Conservation (phyloP, 35 echinoderm and acorn worm genomes). For the Heliocidaris tuberculata region DNA sequence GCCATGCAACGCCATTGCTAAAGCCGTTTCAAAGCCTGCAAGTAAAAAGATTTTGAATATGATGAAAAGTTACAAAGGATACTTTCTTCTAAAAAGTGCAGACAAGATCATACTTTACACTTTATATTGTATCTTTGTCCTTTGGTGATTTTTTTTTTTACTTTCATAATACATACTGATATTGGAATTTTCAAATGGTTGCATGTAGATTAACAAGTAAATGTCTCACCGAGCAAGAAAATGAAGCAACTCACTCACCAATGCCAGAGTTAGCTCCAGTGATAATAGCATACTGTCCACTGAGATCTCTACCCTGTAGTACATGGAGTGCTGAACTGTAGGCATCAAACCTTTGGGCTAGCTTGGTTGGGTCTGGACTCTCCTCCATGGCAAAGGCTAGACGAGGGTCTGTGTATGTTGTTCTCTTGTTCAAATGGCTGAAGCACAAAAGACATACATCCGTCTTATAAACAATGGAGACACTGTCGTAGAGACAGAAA, state of each 20-base stretch:
- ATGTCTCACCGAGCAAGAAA: no score
- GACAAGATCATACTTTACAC: neutral
- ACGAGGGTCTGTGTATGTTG: slow-evolving; percentile 91
- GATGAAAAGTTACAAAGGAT: neutral
- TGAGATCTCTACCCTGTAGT: slow-evolving; percentile 90
- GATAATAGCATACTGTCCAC: slow-evolving; percentile 87
- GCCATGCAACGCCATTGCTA: slow-evolving; percentile 81
- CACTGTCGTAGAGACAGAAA: no score
- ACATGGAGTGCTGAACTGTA: slow-evolving; percentile 77
- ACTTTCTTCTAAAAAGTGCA: neutral
- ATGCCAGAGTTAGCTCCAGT: slow-evolving; percentile 96
- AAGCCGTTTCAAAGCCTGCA: slow-evolving; percentile 91
- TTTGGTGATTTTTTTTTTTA: no score
- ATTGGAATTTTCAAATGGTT: no score
- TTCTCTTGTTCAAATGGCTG: slow-evolving; percentile 93
- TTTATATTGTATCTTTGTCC: no score
- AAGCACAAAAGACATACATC: neutral
- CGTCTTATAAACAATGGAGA: neutral
- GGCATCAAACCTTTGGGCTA: slow-evolving; percentile 93
- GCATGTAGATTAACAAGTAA: no score
- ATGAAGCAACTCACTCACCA: slow-evolving; percentile 56
- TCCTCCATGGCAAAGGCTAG: slow-evolving; percentile 94
- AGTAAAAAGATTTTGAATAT: neutral
- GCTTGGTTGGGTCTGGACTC: slow-evolving; percentile 52
- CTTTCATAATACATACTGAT: no score